Conservation (phyloP, 2,888 invertebrate genomes). For the Chloromyia formosa region DNA sequence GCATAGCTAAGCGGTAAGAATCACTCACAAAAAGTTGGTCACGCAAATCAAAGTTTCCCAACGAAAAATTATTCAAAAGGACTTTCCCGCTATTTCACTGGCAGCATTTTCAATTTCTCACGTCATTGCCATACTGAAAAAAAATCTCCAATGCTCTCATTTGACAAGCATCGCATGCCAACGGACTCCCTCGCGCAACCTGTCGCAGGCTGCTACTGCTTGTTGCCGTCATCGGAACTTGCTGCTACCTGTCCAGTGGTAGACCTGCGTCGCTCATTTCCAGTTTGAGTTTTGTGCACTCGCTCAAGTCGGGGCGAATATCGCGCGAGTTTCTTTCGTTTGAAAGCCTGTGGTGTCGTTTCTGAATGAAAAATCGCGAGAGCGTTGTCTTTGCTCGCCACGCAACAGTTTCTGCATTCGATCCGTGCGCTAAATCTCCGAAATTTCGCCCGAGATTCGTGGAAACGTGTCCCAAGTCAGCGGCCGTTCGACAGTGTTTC, state of each 20-base stretch:
- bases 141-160: neutral
- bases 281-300: conserved; percentile 17
- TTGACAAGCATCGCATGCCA: neutral
- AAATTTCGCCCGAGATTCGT: neutral
- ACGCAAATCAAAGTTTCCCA: neutral
- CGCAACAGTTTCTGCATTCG: neutral
- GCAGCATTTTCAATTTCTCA: neutral
- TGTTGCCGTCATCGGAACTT: neutral
- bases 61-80: neutral
- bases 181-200: conserved; percentile 27
- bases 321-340: neutral
- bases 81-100: neutral
- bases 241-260: conserved; percentile 32
- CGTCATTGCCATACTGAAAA: neutral
- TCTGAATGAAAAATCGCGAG: neutral
- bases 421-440: neutral
- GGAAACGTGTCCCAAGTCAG: neutral
- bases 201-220: neutral
- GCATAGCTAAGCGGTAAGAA: too few species aligned
- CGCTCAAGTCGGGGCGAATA: neutral
- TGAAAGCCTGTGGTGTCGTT: neutral
- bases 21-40: too few species aligned
- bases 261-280: conserved; percentile 34
- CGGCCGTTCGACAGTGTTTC: neutral
- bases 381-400: neutral